Conservation (phyloP, 2,113 vertebrate species). For the Apistogramma diplotaenia region DNA sequence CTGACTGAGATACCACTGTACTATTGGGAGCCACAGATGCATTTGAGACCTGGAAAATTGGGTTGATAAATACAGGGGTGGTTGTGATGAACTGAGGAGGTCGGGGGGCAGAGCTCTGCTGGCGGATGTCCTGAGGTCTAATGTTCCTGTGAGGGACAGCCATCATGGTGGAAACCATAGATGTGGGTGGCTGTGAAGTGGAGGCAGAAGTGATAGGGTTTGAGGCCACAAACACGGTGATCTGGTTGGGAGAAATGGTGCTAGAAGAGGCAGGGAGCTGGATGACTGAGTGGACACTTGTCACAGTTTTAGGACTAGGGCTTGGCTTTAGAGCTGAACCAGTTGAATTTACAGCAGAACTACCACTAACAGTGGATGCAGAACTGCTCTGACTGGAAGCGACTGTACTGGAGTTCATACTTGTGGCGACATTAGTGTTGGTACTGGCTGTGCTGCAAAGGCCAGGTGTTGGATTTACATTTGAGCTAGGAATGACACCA, state of each 20-base stretch:
- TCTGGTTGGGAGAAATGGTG: constrained; percentile 85
- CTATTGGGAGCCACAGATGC: constrained; percentile 69
- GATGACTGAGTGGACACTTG: constrained; percentile 81
- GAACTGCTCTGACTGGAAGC: constrained; percentile 57
- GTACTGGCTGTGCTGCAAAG: constrained; percentile 27
- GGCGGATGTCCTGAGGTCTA: constrained; percentile 81
- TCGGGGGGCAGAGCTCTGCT: constrained; percentile 75
- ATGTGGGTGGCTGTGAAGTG: constrained; percentile 81
- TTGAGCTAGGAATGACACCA: constrained; percentile 35
- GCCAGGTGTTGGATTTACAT: constrained; percentile 22
- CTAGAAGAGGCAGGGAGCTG: constrained; percentile 86
- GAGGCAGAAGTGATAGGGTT: constrained; percentile 88
- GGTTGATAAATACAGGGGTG: constrained; percentile 89
- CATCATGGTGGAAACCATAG: constrained; percentile 86
- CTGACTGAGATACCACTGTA: constrained; percentile 87
- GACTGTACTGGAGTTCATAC: constrained; percentile 41
- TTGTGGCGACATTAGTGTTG: constrained; percentile 53
- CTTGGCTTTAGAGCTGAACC: constrained; percentile 48
- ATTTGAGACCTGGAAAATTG: constrained; percentile 87
- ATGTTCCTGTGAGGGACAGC: constrained; percentile 88
- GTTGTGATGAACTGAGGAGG: constrained; percentile 89
- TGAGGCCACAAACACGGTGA: constrained; percentile 95
- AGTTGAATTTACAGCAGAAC: constrained; percentile 30
- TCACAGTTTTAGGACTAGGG: constrained; percentile 74
- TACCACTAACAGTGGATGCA: constrained; percentile 36